These are phyloP conservation scores for Python bivittatus DNA, from an alignment of 2,113 vertebrate genomes.

Conservation along the genomic window DNA sequence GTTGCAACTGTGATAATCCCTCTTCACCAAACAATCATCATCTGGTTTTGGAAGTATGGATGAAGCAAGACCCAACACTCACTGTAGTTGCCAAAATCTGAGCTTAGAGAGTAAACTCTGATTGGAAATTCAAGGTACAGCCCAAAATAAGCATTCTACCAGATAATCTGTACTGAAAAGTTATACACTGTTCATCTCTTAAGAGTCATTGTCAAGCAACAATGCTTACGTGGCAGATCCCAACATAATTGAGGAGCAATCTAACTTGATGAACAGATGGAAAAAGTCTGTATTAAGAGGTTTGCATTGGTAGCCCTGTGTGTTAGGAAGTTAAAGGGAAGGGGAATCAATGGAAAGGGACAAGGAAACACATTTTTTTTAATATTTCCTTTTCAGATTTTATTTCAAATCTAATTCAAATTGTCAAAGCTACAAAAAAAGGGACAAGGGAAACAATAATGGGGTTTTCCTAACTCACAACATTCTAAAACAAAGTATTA, in stretches of 20 bases:
- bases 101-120: background rate
- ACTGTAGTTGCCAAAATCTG: background rate
- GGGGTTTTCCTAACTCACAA: slow-evolving; percentile 78
- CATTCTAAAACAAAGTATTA: slow-evolving; percentile 81
- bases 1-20: background rate
- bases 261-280: background rate
- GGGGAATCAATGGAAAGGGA: slow-evolving; percentile 28
- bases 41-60: background rate
- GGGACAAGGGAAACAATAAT: slow-evolving; percentile 71
- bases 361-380: slow-evolving; percentile 73
- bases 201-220: background rate
- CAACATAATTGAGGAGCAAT: slow-evolving; percentile 24
- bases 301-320: slow-evolving; percentile 55
- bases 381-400: slow-evolving; percentile 82
- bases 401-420: slow-evolving; percentile 88
- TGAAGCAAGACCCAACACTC: background rate
- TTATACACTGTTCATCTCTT: slow-evolving; percentile 31
- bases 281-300: slow-evolving; percentile 44
- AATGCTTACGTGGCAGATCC: background rate
- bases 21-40: background rate
- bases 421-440: slow-evolving; percentile 85
- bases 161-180: slow-evolving; percentile 20
- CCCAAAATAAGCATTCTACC: slow-evolving; percentile 4
- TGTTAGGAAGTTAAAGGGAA: slow-evolving; percentile 16
- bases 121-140: background rate